Evolutionary conservation across 2,797 vertebrate species (phyloP), one percentile per base, ranked within the genome.

Genomic region (Dicrostonyx torquatus): DNA sequence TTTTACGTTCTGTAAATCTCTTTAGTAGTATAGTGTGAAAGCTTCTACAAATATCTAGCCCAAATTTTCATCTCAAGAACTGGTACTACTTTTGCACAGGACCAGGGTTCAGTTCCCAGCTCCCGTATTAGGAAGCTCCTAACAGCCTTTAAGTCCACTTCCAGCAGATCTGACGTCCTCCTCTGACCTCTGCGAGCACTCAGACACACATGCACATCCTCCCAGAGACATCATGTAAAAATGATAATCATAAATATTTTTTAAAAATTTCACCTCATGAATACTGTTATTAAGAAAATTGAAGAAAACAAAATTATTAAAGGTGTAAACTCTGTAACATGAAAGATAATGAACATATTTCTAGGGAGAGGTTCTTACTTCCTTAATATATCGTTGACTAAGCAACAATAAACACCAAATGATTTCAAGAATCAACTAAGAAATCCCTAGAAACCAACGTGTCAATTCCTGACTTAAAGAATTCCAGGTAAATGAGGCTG

Each of bases 331-430:
- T 58, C 43, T 83, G 60, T 20, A 53, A 87, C 26, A 12, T 87
- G 48, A 96, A 93, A 93, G 86, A 93, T 58, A 75, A 62, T 84
- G 29, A 89, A 94, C 79, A 34, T 24, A 76, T 78, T 66, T 95
- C 50, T 93, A 77, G 58, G 31, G 64, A 90, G 0, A 89, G 0
- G 26, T 75, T 31, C 29, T 37, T 37, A 73, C 31, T 75, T 53
- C 89, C 64, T 60, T 78, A 92, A 87, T n/a, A 48, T 37, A 83
- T 37, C 5, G 70, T 58, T 73, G n/a, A 58, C 66, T 62, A 87
- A 73, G 55, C 53, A 50, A 24, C n/a, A 31, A 86, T 11, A 17
- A 94, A 75, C 1, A 34, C 77, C 66, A 72, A 62, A 55, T 1
- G 4, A 50, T 64, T 37, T n/a, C 86, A 87, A 93, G 78, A 60